Evolutionary conservation across 2,888 invertebrate species (phyloP).

Genomic region (Cantharis flavilabris): DNA sequence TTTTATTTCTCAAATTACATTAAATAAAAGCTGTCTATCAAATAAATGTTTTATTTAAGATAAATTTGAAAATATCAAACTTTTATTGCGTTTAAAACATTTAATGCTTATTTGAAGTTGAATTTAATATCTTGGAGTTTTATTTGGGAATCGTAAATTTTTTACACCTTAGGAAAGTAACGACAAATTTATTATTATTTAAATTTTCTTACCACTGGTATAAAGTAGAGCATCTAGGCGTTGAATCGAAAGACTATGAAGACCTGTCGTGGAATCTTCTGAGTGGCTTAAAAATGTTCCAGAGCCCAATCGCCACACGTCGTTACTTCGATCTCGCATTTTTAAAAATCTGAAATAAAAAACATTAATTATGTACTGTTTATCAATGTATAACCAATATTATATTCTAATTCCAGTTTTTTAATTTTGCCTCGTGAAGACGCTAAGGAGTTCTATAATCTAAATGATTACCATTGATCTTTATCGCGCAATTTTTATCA

Average conservation of each 20-base stretch:
- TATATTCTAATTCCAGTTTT: too few species aligned
- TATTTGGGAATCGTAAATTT: not conserved
- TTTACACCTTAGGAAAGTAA: not conserved
- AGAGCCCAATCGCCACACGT: constrained; percentile 47
- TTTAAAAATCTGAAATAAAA: constrained; percentile 2
- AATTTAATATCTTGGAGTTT: not conserved
- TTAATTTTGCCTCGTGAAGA: too few species aligned
- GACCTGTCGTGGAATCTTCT: constrained; percentile 46
- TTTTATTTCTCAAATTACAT: not conserved
- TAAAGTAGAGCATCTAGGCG: constrained; percentile 48
- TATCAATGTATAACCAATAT: too few species aligned
- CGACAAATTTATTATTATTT: not conserved
- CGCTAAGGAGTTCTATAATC: not conserved
- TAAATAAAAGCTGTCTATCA: not conserved
- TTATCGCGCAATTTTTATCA: too few species aligned
- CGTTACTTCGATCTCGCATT: constrained; percentile 49
- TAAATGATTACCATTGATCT: too few species aligned
- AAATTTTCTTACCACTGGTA: constrained; percentile 41
- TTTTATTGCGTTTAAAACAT: not conserved
- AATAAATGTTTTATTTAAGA: not conserved
- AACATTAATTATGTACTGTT: not conserved
- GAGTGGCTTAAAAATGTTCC: constrained; percentile 50
- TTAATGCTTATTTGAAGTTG: not conserved
- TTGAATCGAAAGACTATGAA: constrained; percentile 49
- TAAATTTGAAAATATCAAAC: not conserved